Evolutionary conservation across 2,888 invertebrate species (phyloP), one percentile per base, ranked within the genome.

Genomic region (Cryptocephalus moraei): DNA sequence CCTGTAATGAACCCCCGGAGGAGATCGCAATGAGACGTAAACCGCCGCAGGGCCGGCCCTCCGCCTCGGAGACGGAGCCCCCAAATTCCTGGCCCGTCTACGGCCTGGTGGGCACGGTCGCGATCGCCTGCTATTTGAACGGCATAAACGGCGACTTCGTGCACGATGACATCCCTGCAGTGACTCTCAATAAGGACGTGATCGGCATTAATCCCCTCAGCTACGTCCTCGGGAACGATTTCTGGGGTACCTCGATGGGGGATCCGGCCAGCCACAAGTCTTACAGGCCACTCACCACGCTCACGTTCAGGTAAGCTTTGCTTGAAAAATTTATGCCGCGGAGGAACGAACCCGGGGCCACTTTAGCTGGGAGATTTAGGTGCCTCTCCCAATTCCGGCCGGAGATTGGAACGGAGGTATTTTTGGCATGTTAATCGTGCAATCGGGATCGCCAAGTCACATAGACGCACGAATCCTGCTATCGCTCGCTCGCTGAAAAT

Each of bases 171-270:
- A 81, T 90, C 56, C 88, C 87, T 47, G 91, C 90, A 32, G 82
- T 91, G 57, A 82, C 83, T 62, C 76, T 81, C 53, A 91, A 91
- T 69, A 78, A 79, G 62, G 91, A 91, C 69, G 91, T 90, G 53
- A 76, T 80, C 40, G 88, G 84, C 1, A 74, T 75, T 43, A 82
- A 77, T 51, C 71, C 79, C 33, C 68, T 85, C 58, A 63, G 73
- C 51, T 75, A 77, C 59, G 74, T 86, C 59, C 81, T 87, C 63
- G 73, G 74, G 59, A 84, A 89, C 67, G 91, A 91, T 71, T 91
- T 90, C 68, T 91, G 91, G 91, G 91, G 91, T 10, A 86, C 83
- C 44, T 82, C 86, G 32, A 88, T 91, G 86, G 76, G 80, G n/a
- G 84, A 87, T 62, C 73, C 80, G 43, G 77, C 77, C 63, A 90